Evolutionary conservation across 2,888 invertebrate genomes (phyloP).

Genomic region (Periphyllus acericola): DNA sequence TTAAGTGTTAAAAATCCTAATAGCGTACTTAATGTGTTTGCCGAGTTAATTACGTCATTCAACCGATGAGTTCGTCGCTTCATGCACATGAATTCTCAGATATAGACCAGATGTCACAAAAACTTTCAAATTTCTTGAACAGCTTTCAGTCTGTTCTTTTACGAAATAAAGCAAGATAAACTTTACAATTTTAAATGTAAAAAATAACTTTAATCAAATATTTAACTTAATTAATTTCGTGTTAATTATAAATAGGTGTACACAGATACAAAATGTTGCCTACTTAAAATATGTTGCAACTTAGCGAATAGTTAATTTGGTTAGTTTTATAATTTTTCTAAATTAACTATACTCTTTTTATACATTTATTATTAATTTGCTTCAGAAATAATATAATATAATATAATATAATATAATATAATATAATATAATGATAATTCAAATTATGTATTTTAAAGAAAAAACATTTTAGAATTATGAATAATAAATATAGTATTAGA

Average conservation of each 20-base stretch:
- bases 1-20: conserved; percentile 34
- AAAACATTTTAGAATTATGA: no score
- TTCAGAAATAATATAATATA: no score
- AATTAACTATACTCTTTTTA: no score
- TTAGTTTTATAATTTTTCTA: no score
- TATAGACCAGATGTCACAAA: conserved; percentile 54
- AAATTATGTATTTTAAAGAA: neutral
- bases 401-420: no score
- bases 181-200: neutral
- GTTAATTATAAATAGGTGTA: neutral
- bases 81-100: neutral
- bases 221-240: neutral
- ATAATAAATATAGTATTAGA: neutral
- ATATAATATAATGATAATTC: no score
- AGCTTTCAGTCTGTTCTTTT: neutral
- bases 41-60: conserved; percentile 45
- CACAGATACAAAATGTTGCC: neutral
- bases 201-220: neutral
- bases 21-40: conserved; percentile 29
- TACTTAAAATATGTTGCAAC: no score
- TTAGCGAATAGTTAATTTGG: no score
- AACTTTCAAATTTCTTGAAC: conserved; percentile 38
- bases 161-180: neutral
- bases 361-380: no score
- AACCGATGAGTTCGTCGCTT: conserved; percentile 8